A percentile compares a stretch with the other conserved stretches of the same genome.
phyloP scores from a whole-genome alignment of 2,888 invertebrate species.

The Spodoptera littoralis region DNA sequence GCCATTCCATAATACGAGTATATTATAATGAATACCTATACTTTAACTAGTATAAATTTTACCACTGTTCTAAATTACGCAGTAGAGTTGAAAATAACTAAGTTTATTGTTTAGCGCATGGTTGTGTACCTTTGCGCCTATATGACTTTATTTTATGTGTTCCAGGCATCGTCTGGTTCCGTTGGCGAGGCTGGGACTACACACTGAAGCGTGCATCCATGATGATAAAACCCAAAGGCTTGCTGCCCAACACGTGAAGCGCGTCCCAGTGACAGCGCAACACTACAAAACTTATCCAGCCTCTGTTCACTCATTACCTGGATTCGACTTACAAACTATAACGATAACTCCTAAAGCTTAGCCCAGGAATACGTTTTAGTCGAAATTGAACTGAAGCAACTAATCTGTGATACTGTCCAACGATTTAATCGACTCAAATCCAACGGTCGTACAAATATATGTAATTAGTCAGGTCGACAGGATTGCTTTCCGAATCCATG shows the following conservation, averaged over 20 bases:
- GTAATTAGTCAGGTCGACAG: constrained; percentile 30
- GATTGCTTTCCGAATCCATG: constrained; percentile 71
- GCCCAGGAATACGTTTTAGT: constrained; percentile 34
- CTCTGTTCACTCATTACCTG: constrained; percentile 82
- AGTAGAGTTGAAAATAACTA: too few species aligned
- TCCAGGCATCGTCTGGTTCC: constrained; percentile 97
- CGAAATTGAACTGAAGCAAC: constrained; percentile 53
- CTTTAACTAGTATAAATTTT: too few species aligned
- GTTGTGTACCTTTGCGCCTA: too few species aligned
- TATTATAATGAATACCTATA: too few species aligned
- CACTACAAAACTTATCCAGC: constrained; percentile 62
- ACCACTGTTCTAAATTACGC: too few species aligned
- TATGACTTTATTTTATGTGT: constrained; percentile 20
- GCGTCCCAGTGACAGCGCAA: constrained; percentile 39
- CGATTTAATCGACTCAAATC: constrained; percentile 26
- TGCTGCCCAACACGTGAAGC: constrained; percentile 85
- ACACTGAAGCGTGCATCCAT: constrained; percentile 96
- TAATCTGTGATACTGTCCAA: constrained; percentile 59
- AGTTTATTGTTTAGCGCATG: too few species aligned
- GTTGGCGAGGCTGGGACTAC: constrained; percentile 98
- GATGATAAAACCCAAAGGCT: constrained; percentile 96
- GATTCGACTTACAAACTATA: constrained; percentile 65
- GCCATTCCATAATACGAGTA: too few species aligned
- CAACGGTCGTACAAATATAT: constrained; percentile 26
- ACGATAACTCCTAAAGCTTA: constrained; percentile 15